phyloP scores from a whole-genome alignment of 2,888 invertebrate genomes.

The Caenorhabditis macrosperma region DNA sequence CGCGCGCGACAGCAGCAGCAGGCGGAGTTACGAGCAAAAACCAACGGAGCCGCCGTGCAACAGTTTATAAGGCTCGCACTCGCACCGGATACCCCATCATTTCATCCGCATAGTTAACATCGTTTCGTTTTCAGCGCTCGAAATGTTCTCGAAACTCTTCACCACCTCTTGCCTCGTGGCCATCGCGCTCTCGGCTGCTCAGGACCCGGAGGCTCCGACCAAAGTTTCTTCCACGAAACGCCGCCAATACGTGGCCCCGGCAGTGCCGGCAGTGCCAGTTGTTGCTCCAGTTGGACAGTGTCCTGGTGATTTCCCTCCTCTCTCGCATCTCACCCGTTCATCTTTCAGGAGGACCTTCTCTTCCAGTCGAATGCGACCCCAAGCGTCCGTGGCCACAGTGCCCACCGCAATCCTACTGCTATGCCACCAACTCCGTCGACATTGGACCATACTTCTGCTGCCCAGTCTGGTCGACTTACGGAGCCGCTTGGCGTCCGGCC shows the following conservation, averaged over 20 bases:
- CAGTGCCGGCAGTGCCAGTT: constrained; percentile 63
- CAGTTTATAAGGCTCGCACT: constrained; percentile 7
- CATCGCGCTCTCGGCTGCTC: constrained; percentile 36
- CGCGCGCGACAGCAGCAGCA: not conserved
- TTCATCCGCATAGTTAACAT: not conserved
- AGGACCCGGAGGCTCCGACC: constrained; percentile 13
- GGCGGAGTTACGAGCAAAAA: constrained; percentile 45
- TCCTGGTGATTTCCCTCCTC: constrained; percentile 60
- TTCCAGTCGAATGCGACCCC: constrained; percentile 80
- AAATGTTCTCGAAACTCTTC: constrained; percentile 48
- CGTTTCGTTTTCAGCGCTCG: not conserved
- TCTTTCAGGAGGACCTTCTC: constrained; percentile 72
- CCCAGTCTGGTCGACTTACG: constrained; percentile 80
- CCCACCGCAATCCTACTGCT: constrained; percentile 80
- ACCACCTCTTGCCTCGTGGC: constrained; percentile 50
- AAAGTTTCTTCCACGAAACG: constrained; percentile 65
- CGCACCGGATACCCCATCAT: not conserved
- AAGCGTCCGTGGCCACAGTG: constrained; percentile 80
- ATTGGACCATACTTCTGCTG: constrained; percentile 80
- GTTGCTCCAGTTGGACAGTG: constrained; percentile 76
- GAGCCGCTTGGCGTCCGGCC: constrained; percentile 79
- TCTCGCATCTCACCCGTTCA: not conserved
- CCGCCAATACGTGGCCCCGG: constrained; percentile 71
- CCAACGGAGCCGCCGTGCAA: constrained; percentile 7
- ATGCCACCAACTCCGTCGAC: constrained; percentile 80